Evolutionary conservation across 2,888 invertebrate species (phyloP).

Genomic region (Sclerodermus sp.): DNA sequence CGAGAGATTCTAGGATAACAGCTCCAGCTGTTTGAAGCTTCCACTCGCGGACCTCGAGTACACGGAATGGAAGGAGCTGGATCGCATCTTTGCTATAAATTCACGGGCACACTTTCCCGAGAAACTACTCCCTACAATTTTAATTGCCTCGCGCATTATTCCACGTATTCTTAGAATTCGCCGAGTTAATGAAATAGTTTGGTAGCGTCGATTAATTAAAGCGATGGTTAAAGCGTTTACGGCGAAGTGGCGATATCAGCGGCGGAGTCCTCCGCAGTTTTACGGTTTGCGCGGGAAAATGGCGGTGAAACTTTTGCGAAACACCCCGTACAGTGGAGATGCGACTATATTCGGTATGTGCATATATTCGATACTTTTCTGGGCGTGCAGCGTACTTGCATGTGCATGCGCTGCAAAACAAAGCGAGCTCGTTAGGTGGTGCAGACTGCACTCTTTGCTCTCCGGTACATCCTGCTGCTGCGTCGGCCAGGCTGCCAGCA

Average conservation of each 20-base stretch:
- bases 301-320: not conserved
- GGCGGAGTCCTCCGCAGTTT: no score
- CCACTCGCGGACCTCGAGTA: not conserved
- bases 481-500: slow-evolving; percentile 24
- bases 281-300: no score
- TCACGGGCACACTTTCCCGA: slow-evolving; percentile 1
- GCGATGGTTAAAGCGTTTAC: no score
- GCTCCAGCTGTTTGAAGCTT: not conserved
- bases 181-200: no score
- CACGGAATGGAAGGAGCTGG: not conserved
- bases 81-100: slow-evolving; percentile 7
- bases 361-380: slow-evolving; percentile 32
- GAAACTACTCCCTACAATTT: slow-evolving; percentile 1
- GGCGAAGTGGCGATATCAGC: no score
- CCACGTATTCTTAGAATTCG: no score
- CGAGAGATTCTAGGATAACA: no score
- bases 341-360: slow-evolving; percentile 39
- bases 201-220: no score
- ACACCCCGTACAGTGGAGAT: slow-evolving; percentile 45
- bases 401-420: slow-evolving; percentile 53
- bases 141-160: slow-evolving; percentile 4
- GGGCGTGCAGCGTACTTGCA: slow-evolving; percentile 31
- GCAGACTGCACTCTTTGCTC: slow-evolving; percentile 48
- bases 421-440: slow-evolving; percentile 58
- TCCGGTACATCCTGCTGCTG: slow-evolving; percentile 39